A percentile compares a stretch with the other conserved stretches of the same genome.
Evolutionary conservation across 1,140 invertebrate genomes (phyloP).

Genomic region (Tenebrio molitor): DNA sequence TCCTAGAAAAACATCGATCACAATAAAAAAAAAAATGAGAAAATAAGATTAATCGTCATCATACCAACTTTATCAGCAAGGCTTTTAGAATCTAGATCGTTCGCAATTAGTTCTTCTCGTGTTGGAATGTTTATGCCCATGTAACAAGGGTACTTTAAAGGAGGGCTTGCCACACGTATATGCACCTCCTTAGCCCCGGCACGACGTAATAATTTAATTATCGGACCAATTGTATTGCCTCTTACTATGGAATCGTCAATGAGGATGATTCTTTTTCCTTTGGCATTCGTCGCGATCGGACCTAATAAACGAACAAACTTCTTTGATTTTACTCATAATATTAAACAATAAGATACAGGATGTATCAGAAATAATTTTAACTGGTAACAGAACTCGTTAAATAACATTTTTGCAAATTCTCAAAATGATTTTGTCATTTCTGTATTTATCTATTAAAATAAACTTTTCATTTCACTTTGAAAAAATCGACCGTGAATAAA

Average conservation of each 20-base stretch:
- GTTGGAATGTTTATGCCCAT: constrained; percentile 99
- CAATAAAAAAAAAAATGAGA: not conserved
- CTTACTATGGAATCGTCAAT: constrained; percentile 98
- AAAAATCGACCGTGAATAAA: no score
- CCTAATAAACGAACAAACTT: constrained; percentile 69
- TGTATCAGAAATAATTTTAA: no score
- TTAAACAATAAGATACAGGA: no score
- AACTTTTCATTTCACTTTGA: no score
- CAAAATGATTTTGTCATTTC: no score
- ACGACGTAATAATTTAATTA: constrained; percentile 92
- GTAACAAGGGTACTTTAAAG: constrained; percentile 95
- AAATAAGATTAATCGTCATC: no score
- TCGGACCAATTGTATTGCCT: constrained; percentile 97
- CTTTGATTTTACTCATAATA: no score
- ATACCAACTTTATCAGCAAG: constrained; percentile 88
- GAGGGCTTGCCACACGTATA: constrained; percentile 95
- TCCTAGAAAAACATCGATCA: constrained; percentile 68
- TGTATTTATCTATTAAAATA: no score
- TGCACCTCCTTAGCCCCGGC: constrained; percentile 97
- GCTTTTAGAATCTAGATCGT: constrained; percentile 81
- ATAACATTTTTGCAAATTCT: no score
- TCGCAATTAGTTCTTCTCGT: constrained; percentile 94
- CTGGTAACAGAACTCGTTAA: no score
- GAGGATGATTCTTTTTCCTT: constrained; percentile 88
- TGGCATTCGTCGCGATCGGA: constrained; percentile 90